These are phyloP conservation scores for Drosophila nebulosa DNA, from an alignment of 1,140 invertebrate species.

Conservation along the genomic window DNA sequence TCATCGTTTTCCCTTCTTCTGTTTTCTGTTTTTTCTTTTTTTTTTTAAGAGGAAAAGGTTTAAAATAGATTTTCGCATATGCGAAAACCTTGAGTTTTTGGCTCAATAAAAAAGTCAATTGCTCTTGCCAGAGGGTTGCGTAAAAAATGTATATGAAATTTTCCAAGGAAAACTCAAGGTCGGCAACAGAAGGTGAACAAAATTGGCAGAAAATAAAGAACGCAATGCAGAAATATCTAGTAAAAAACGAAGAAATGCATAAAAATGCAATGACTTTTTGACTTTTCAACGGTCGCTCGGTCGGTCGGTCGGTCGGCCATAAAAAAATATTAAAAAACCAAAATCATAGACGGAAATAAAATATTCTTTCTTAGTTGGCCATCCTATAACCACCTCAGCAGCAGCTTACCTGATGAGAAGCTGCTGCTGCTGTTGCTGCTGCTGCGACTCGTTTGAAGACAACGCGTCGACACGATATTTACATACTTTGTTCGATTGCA, in stretches of 20 bases:
- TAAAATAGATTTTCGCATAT: conserved; percentile 31
- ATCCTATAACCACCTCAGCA: conserved; percentile 45
- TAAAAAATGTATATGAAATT: conserved; percentile 52
- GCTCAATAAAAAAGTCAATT: conserved; percentile 64
- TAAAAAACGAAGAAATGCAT: not conserved
- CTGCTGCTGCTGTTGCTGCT: not conserved
- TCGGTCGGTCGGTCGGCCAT: too few species aligned
- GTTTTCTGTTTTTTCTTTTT: not conserved
- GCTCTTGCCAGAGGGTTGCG: conserved; percentile 40
- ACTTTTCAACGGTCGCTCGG: conserved; percentile 67
- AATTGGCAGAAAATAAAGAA: conserved; percentile 54
- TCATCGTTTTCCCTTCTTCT: not conserved
- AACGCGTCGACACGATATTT: conserved; percentile 41
- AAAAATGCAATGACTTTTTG: conserved; percentile 63
- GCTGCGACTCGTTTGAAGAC: conserved; percentile 35
- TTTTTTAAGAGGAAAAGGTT: conserved; percentile 73
- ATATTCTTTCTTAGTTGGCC: conserved; percentile 20
- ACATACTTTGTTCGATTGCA: conserved; percentile 71
- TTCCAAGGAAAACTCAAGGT: conserved; percentile 50
- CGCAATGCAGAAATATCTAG: conserved; percentile 8
- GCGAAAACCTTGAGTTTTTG: conserved; percentile 2
- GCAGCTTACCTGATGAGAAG: not conserved
- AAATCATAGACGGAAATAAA: conserved; percentile 43
- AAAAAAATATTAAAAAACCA: conserved; percentile 43
- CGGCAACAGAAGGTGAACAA: conserved; percentile 17